A percentile compares a stretch with the other conserved stretches of the same genome.
Evolutionary conservation across 2,888 invertebrate genomes (phyloP).

Genomic region (Patella caerulea): DNA sequence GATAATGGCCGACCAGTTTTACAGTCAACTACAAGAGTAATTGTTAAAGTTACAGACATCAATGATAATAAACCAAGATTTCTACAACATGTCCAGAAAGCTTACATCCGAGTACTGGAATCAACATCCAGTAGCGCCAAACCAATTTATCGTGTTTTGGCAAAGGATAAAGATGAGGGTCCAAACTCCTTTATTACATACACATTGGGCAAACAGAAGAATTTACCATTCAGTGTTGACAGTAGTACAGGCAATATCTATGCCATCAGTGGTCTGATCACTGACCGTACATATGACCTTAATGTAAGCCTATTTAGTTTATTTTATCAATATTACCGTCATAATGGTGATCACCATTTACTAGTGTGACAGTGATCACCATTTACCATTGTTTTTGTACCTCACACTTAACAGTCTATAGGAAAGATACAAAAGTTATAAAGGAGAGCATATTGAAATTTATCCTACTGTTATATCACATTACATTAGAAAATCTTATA

Average conservation of each 20-base stretch:
- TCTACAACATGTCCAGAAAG: slow-evolving; percentile 47
- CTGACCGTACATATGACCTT: slow-evolving; percentile 79
- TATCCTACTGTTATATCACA: no score
- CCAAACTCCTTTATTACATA: slow-evolving; percentile 79
- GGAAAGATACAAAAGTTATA: no score
- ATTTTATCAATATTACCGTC: no score
- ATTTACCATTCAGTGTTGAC: slow-evolving; percentile 82
- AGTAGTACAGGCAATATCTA: slow-evolving; percentile 86
- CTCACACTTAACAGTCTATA: no score
- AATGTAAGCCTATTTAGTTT: slow-evolving; percentile 73
- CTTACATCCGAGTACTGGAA: slow-evolving; percentile 47
- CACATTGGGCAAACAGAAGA: slow-evolving; percentile 73
- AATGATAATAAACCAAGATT: slow-evolving; percentile 67
- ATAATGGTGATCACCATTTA: no score
- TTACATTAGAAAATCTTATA: no score
- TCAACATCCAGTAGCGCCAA: slow-evolving; percentile 23
- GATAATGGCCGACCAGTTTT: slow-evolving; percentile 84
- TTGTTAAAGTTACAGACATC: slow-evolving; percentile 63
- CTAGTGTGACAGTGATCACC: no score
- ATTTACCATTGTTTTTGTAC: no score
- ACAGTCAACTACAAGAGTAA: slow-evolving; percentile 80
- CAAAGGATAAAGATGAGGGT: slow-evolving; percentile 66
- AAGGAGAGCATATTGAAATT: no score
- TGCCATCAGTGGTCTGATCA: slow-evolving; percentile 80
- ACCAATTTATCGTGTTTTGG: slow-evolving; percentile 60